Evolutionary conservation across 1,140 invertebrate genomes (phyloP).

Genomic region (Aethina tumida): DNA sequence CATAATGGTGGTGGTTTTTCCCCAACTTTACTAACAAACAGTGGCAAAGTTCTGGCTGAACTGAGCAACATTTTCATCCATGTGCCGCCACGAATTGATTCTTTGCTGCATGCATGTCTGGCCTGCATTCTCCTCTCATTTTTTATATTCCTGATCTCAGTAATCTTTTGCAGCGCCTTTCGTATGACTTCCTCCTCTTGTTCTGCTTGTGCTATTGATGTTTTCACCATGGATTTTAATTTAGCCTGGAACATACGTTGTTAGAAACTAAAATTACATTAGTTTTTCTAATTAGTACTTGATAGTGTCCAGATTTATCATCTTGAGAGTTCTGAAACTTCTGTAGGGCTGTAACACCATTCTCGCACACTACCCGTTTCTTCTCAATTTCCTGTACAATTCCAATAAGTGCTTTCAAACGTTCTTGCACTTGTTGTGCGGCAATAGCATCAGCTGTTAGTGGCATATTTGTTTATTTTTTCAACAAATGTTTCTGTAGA

Average conservation of each 20-base stretch:
- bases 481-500: constrained; percentile 17
- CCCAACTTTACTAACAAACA: constrained; percentile 82
- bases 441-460: constrained; percentile 62
- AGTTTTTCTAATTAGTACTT: constrained; percentile 33
- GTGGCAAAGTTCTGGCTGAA: constrained; percentile 82
- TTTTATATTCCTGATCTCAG: constrained; percentile 80
- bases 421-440: constrained; percentile 72
- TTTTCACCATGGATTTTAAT: constrained; percentile 71
- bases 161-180: constrained; percentile 75
- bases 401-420: constrained; percentile 63
- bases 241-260: no score
- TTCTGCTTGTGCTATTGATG: constrained; percentile 68
- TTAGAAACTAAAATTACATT: no score
- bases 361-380: constrained; percentile 65
- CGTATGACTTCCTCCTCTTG: constrained; percentile 77
- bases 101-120: constrained; percentile 75
- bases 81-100: constrained; percentile 81
- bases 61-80: constrained; percentile 92
- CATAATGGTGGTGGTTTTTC: constrained; percentile 84
- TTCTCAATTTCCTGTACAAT: constrained; percentile 72
- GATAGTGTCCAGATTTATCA: constrained; percentile 52
- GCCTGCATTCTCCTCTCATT: constrained; percentile 70
- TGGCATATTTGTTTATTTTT: constrained; percentile 45
- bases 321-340: constrained; percentile 69
- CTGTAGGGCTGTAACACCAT: constrained; percentile 65